phyloP scores from a whole-genome alignment of 2,113 vertebrate species.

The Progne subis region DNA sequence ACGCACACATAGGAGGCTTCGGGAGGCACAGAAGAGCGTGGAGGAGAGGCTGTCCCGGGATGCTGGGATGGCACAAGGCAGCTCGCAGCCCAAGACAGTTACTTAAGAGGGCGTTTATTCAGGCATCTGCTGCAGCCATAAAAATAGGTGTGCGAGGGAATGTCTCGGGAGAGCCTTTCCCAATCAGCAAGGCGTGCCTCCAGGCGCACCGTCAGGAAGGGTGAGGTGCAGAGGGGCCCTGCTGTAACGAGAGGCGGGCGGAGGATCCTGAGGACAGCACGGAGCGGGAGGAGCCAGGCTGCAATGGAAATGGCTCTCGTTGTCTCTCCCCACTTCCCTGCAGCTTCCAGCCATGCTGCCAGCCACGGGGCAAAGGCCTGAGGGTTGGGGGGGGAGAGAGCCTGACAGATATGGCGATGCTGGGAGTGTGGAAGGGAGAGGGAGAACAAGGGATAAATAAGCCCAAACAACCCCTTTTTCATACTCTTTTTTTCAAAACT shows the following conservation, averaged over 20 bases:
- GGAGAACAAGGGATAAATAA: background rate
- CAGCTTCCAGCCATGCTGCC: background rate
- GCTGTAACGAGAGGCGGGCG: background rate
- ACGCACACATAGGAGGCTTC: background rate
- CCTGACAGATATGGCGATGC: accelerated
- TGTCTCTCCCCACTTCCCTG: background rate
- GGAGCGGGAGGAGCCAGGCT: background rate
- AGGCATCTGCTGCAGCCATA: background rate
- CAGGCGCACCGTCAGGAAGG: background rate
- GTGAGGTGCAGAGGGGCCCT: background rate
- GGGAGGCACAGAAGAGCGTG: background rate
- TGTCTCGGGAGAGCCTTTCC: background rate
- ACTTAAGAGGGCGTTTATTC: background rate
- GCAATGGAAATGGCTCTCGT: background rate
- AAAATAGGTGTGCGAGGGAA: background rate
- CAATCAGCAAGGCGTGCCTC: background rate
- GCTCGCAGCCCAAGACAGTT: accelerated
- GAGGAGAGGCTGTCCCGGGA: background rate
- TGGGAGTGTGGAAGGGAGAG: background rate
- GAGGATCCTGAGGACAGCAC: background rate
- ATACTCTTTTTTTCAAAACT: background rate
- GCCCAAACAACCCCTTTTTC: background rate
- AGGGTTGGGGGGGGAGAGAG: background rate
- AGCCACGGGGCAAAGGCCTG: accelerated
- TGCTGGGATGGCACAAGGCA: background rate